Base-by-base conservation (phyloP, 1,140 invertebrate genomes). In the Eubasilissa regina region DNA sequence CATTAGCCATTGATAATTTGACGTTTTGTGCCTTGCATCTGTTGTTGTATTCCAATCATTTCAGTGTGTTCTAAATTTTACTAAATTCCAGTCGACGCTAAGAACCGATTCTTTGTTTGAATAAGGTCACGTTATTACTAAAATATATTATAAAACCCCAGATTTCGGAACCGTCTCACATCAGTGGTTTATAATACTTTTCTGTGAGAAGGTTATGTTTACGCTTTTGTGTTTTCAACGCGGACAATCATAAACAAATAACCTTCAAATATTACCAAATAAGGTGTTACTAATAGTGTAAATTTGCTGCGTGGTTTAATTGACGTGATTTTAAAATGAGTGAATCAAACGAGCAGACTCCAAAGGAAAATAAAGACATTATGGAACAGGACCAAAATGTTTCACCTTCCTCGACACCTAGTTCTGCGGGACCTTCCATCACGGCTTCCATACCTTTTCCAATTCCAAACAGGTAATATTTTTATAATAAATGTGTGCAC, bases 401-500 rank as follows among this genome's bases (percentile, higher is more conserved):
- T 48, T 10, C 25, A 17, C 19, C 66, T 19, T 25, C 75, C 3
- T 43, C 55, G 13, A 19, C 66, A 3, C n/a, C 64, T 19, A 58
- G 25, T 15, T 66, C 48, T 10, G 11, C 64, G n/a, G 80, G 56
- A 66, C 51, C 80, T 47, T 77, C 68, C 21, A 81, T 81, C 0
- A 81, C 75, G 7, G 80, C 75, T 19, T 77, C 75, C n/a, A 81
- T 81, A 21, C 75, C 80, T 47, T 75, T 81, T 44, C 80, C 80
- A 10, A 78, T 77, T 7, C 35, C 25, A 35, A 73, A 44, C 62
- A 80, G 75, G 75, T 81, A 81, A 15, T 62, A 43, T 56, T 60
- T 73, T 13, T 4, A 35, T 6, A 35, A 35, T 35, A 35, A 35
- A 35, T 3, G 25, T 60, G 15, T 60, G 13, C 11, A 17, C 17